Percentiles rank a stretch among this genome's conserved stretches.
These are phyloP conservation scores for Ianthella basta DNA, from an alignment of 37 sponge, comb jelly and placozoan species.

Conservation along the genomic window DNA sequence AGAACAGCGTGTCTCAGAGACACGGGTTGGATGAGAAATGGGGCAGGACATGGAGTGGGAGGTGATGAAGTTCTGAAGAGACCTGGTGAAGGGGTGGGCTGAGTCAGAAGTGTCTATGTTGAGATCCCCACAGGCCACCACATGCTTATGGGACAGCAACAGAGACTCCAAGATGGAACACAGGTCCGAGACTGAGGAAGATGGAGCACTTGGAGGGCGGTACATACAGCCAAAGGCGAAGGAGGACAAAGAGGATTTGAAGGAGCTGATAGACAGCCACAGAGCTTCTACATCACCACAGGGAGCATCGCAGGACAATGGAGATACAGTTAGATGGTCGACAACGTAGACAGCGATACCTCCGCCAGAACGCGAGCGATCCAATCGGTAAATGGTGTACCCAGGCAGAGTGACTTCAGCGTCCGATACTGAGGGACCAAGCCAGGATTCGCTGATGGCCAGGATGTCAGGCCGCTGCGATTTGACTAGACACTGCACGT, in stretches of 20 bases:
- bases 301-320: neutral
- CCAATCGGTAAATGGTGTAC: no score
- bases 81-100: slow-evolving; percentile 8
- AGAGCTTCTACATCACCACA: slow-evolving; percentile 2
- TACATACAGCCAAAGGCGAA: slow-evolving; percentile 7
- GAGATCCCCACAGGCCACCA: neutral
- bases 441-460: no score
- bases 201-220: neutral
- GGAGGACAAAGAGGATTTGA: neutral
- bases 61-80: neutral
- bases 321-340: neutral
- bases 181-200: neutral
- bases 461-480: no score
- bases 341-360: no score
- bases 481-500: no score
- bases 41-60: slow-evolving; percentile 19
- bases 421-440: no score
- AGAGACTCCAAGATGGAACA: neutral
- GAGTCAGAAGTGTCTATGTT: slow-evolving; percentile 18
- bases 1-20: slow-evolving; percentile 11
- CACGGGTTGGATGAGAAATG: neutral
- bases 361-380: no score
- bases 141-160: neutral
- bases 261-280: slow-evolving; percentile 6
- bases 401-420: no score